phyloP scores from a whole-genome alignment of 2,888 invertebrate species.

The Epinotia ramella region DNA sequence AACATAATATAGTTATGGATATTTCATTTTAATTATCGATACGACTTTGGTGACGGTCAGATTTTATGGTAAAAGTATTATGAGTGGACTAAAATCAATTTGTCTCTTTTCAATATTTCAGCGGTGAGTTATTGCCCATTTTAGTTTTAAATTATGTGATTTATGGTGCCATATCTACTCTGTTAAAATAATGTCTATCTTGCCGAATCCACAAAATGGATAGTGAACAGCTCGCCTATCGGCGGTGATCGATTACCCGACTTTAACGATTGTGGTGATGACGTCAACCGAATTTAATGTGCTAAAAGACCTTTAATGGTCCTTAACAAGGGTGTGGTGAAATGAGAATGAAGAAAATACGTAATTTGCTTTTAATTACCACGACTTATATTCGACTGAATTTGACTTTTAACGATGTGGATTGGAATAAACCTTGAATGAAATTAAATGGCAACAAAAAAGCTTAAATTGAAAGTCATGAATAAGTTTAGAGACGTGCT shows the following conservation, averaged over 20 bases:
- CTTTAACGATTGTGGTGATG: constrained; percentile 51
- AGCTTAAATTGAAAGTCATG: neutral
- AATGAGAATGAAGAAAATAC: constrained; percentile 33
- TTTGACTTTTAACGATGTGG: constrained; percentile 3
- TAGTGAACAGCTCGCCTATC: constrained; percentile 7
- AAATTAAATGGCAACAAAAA: neutral
- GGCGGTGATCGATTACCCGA: constrained; percentile 60
- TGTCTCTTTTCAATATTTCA: no score
- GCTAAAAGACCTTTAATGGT: constrained; percentile 37
- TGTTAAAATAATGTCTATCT: neutral
- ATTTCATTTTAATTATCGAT: no score
- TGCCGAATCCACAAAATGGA: neutral
- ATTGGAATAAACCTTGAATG: neutral
- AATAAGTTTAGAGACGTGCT: neutral
- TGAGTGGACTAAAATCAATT: no score
- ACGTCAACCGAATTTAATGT: constrained; percentile 34
- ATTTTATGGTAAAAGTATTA: no score
- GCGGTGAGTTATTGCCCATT: no score
- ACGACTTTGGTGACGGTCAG: no score
- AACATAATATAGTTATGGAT: no score
- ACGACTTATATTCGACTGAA: neutral
- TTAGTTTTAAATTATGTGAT: neutral
- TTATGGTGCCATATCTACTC: neutral
- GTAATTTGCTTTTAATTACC: constrained; percentile 34
- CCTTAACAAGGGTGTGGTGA: constrained; percentile 33